Conservation (phyloP, 2,888 invertebrate species). For the Lacanobia oleracea region DNA sequence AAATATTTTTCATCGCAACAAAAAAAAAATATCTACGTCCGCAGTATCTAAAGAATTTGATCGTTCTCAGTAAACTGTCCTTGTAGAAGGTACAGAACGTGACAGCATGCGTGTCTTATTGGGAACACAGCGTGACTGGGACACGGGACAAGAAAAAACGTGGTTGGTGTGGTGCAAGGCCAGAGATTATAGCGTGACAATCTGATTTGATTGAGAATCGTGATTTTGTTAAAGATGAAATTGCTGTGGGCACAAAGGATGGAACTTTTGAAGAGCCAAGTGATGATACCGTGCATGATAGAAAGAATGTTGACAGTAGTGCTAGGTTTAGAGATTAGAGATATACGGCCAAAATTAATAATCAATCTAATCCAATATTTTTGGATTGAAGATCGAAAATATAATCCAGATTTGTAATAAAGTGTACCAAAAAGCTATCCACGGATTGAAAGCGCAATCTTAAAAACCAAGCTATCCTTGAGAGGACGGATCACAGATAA, state of each 20-base stretch:
- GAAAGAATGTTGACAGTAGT: not conserved
- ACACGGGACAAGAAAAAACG: slow-evolving; percentile 56
- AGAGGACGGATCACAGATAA: no score
- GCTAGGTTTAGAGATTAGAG: no score
- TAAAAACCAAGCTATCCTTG: no score
- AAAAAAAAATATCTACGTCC: slow-evolving; percentile 17
- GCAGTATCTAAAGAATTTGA: slow-evolving; percentile 47
- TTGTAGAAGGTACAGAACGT: slow-evolving; percentile 58
- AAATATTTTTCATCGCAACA: slow-evolving; percentile 3
- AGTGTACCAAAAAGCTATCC: no score
- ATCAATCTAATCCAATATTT: no score
- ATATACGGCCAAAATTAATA: no score
- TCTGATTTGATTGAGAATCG: not conserved
- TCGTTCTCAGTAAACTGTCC: slow-evolving; percentile 51
- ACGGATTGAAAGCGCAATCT: no score
- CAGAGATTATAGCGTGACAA: slow-evolving; percentile 22
- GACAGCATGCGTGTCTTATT: slow-evolving; percentile 63
- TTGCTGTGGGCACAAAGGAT: not conserved
- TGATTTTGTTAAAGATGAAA: slow-evolving; percentile 22
- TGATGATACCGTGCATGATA: not conserved
- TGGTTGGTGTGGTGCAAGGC: slow-evolving; percentile 42
- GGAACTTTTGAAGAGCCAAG: not conserved
- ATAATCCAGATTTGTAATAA: no score
- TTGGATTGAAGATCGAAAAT: no score
- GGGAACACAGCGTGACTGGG: slow-evolving; percentile 66